Conservation (phyloP, 2,797 vertebrate species). For the Rhyacichthys aspro region DNA sequence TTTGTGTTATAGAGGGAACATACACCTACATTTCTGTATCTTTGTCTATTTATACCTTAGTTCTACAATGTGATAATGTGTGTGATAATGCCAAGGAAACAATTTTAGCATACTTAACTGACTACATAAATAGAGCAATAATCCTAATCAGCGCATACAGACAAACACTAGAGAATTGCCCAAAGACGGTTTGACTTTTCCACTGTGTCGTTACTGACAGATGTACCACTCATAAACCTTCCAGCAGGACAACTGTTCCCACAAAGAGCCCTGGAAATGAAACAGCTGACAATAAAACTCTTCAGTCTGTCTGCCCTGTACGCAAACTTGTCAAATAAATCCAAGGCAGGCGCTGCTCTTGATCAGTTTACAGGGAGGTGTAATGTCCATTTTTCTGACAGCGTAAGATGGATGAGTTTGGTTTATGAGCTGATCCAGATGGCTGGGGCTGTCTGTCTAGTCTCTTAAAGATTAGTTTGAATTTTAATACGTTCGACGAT, state of each 20-base stretch:
- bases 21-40: too few species aligned
- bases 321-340: constrained; percentile 69
- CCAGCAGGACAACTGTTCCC: constrained; percentile 46
- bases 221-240: constrained; percentile 56
- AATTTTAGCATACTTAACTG: too few species aligned
- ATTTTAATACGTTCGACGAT: too few species aligned
- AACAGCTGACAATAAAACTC: constrained; percentile 70
- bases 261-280: constrained; percentile 61
- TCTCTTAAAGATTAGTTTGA: constrained; percentile 48
- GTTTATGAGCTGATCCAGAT: constrained; percentile 59
- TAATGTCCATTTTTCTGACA: constrained; percentile 50
- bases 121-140: too few species aligned
- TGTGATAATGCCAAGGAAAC: too few species aligned
- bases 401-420: constrained; percentile 52
- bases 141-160: background rate
- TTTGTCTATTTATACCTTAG: too few species aligned
- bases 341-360: constrained; percentile 27
- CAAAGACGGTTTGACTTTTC: constrained; percentile 31
- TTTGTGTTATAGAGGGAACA: too few species aligned
- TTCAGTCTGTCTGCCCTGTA: constrained; percentile 48
- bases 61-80: too few species aligned
- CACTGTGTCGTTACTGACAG: constrained; percentile 37
- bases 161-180: constrained; percentile 19
- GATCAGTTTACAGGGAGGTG: constrained; percentile 52
- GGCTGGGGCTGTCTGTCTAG: constrained; percentile 29